A percentile compares a stretch with the other conserved stretches of the same genome.
phyloP scores from a whole-genome alignment of 2,113 vertebrate genomes.

The Sceloporus tristichus region DNA sequence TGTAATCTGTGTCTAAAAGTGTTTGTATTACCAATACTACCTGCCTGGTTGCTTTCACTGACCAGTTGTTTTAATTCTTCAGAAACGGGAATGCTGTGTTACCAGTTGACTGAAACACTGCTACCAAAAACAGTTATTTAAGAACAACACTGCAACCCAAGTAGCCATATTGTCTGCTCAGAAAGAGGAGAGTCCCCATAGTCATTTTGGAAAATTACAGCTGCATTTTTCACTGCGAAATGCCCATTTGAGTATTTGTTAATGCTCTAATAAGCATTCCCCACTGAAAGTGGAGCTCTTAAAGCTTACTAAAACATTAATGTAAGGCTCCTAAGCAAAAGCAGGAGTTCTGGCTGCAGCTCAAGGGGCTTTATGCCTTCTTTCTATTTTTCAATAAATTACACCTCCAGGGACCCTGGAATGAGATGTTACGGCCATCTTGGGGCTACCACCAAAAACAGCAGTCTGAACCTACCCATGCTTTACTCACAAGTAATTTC shows the following conservation, averaged over 20 bases:
- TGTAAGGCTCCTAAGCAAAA: constrained; percentile 23
- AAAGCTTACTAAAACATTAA: constrained; percentile 69
- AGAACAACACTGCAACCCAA: constrained; percentile 20
- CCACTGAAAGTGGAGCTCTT: constrained; percentile 69
- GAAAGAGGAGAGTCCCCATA: constrained; percentile 40
- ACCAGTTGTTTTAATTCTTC: constrained; percentile 18
- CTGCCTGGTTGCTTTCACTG: constrained; percentile 15
- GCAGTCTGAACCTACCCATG: background rate
- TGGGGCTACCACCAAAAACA: background rate
- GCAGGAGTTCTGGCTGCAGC: constrained; percentile 38
- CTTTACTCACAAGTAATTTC: constrained; percentile 11
- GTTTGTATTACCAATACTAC: background rate
- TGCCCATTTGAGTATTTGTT: constrained; percentile 50
- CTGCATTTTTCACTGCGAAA: constrained; percentile 59
- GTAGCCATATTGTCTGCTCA: constrained; percentile 36
- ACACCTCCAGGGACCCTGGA: constrained; percentile 1
- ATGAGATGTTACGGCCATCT: background rate
- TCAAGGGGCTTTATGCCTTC: constrained; percentile 27
- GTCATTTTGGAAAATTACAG: constrained; percentile 55
- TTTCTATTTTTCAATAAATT: constrained; percentile 2
- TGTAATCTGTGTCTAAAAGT: constrained; percentile 7
- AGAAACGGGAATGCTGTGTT: constrained; percentile 33
- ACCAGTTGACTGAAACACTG: background rate
- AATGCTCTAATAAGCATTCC: constrained; percentile 67
- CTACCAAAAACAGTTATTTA: background rate